These are phyloP conservation scores for Agrypnia vestita DNA, from an alignment of 1,140 invertebrate genomes.

Conservation along the genomic window DNA sequence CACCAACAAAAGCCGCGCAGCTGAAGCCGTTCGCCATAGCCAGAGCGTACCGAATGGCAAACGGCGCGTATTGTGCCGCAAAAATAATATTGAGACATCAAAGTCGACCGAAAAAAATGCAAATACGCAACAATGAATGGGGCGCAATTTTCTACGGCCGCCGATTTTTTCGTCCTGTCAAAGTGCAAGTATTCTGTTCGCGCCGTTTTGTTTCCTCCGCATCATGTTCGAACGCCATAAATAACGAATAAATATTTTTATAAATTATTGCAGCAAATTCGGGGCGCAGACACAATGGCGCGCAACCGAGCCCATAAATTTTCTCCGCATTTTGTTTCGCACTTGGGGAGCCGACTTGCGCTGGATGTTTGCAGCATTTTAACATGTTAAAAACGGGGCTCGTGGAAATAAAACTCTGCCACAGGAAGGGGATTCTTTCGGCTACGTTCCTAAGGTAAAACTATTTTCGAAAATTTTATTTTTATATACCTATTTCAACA, in stretches of 20 bases:
- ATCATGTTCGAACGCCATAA: slow-evolving; percentile 58
- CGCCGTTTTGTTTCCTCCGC: slow-evolving; percentile 43
- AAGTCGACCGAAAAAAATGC: slow-evolving; percentile 59
- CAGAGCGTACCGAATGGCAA: slow-evolving; percentile 46
- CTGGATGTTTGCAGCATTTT: slow-evolving; percentile 25
- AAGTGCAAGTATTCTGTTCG: slow-evolving; percentile 53
- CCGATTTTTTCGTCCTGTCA: slow-evolving; percentile 48
- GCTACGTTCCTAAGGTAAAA: no score
- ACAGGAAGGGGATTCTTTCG: no score
- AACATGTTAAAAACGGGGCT: slow-evolving; percentile 29
- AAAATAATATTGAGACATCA: slow-evolving; percentile 62
- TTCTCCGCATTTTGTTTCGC: slow-evolving; percentile 2
- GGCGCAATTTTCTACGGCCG: slow-evolving; percentile 57
- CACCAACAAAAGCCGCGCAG: slow-evolving; percentile 18
- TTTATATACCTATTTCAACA: no score
- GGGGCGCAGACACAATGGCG: slow-evolving; percentile 59
- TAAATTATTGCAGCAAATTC: slow-evolving; percentile 62
- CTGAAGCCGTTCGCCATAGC: slow-evolving; percentile 38
- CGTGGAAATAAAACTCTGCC: slow-evolving; percentile 10
- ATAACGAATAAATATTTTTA: slow-evolving; percentile 63
- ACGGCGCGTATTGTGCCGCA: slow-evolving; percentile 46
- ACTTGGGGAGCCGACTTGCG: slow-evolving; percentile 5
- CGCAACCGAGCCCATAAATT: slow-evolving; percentile 52
- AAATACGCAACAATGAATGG: slow-evolving; percentile 53
- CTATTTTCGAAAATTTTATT: no score